Percentiles rank a stretch among this genome's conserved stretches.
Evolutionary conservation across 2,797 vertebrate genomes (phyloP).

Genomic region (Orestias chungarensis): DNA sequence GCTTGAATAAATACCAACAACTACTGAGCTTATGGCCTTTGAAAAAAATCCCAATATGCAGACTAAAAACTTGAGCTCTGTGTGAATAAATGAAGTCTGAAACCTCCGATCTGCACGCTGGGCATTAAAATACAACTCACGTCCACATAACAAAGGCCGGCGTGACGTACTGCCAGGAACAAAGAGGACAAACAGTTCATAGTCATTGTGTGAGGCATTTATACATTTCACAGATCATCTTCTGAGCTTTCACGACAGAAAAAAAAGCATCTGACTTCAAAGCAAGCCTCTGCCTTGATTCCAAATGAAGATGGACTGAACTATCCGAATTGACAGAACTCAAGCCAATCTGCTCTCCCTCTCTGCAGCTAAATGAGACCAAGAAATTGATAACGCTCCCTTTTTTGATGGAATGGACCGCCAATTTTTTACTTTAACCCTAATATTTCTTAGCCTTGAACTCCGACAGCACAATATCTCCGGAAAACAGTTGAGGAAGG

Average conservation of each 20-base stretch:
- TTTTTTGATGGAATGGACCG: neutral
- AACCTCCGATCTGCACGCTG: no score
- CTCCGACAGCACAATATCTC: conserved; percentile 7
- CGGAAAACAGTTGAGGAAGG: conserved; percentile 1
- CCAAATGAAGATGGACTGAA: conserved; percentile 21
- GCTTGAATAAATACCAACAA: neutral
- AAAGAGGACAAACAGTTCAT: neutral
- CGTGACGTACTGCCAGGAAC: neutral
- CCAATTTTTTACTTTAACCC: neutral
- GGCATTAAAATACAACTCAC: neutral
- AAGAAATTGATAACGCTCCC: conserved; percentile 14
- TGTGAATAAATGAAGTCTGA: neutral
- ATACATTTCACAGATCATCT: conserved; percentile 12
- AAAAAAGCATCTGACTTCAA: conserved; percentile 32
- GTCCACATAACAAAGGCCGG: neutral
- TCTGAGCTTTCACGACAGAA: conserved; percentile 3
- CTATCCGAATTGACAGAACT: conserved; percentile 23
- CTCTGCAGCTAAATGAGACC: conserved; percentile 10
- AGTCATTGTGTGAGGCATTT: neutral
- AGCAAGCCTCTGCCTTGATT: conserved; percentile 8
- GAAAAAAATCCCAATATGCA: neutral
- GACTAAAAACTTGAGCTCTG: neutral
- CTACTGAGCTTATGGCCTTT: neutral
- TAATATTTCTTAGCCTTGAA: conserved; percentile 21
- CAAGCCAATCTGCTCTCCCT: neutral